Base-by-base conservation (phyloP, 2,888 invertebrate species). In the Xylocampa areola region DNA sequence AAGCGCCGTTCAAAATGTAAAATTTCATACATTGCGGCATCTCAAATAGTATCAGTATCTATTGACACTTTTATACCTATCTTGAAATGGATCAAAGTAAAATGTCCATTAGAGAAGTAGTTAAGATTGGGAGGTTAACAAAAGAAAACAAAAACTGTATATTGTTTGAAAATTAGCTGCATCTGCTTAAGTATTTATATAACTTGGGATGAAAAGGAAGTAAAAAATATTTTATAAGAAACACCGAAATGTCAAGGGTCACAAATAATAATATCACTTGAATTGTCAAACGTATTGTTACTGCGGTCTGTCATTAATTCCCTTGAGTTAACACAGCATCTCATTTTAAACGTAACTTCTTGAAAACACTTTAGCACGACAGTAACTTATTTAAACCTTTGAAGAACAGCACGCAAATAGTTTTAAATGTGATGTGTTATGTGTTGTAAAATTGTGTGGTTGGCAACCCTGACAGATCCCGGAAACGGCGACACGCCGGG, bases 401-500 rank as follows among this genome's bases (percentile, higher is more conserved):
- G 53, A 68, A 35, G 68, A 43, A 7, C 10, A 25, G 16, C 32
- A 29, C 37, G 29, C 21, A 60, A 44, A 59, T 59, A 35, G 39
- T 30, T 16, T 2, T 14, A 35, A 29, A 49, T 54, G 16, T 30
- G 11, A 33, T n/a, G 36, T 29, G 27, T 60, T 45, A 45, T 44
- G 39, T 48, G 16, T 33, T 36, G 29, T 32, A 27, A 53, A 40
- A 39, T 27, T 25, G 35, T 14, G 5, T 7, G 13, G 13, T 4
- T 51, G 29, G 11, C 77, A 82, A 49, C 79, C 81, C 84, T 82
- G 68, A 19, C 33, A 43, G 40, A 75, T 80, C 86, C 87, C 90
- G 91, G 91, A 91, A 90, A 78, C 83, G 86, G 87, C 84, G 89
- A 89, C 83, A 88, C 88, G 88, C 80, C 79, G 55, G 65, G 57